Evolutionary conservation across 2,888 invertebrate genomes (phyloP), one percentile per base, ranked within the genome.

Genomic region (Cantharis nigra): DNA sequence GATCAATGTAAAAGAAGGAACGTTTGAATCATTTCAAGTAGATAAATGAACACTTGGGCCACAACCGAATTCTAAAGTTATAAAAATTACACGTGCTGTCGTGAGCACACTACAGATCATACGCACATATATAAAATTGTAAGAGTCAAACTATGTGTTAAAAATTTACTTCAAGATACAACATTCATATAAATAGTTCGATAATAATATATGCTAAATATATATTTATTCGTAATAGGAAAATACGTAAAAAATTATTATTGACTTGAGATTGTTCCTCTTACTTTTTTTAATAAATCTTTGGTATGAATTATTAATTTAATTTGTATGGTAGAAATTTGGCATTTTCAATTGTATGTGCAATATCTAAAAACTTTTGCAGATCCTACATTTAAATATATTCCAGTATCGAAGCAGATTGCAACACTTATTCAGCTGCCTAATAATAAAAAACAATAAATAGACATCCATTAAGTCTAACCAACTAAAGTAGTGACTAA

Each of bases 201-300:
- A 77, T 80, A 80, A 77, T 80, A 80, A 76, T 30, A 79, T 74
- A 78, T 63, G 62, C 72, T 77, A 79, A 30, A 70, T 72, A 78
- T 74, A 74, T 78, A 63, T 26, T 49, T 49, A 49, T 49, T 49
- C 49, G n/a, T 49, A 49, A 67, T 80, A 80, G 28, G 74, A 77
- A 76, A 78, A 75, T 78, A 70, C 78, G 70, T 76, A 78, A 69
- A 78, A 75, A 75, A 78, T 73, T 75, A 78, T 76, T 76, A 78
- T 78, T 75, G 78, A 78, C 78, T 77, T 14, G 64, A 74, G 74
- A 77, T 77, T 77, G 77, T 77, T 77, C 77, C 77, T 71, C 74
- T 67, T 77, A 63, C 75, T 75, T 23, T 16, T 26, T 67, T 23
- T 23, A 23, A 23, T 67, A 67, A 67, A 67, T 67, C 65, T 71